A percentile compares a stretch with the other conserved stretches of the same genome.
phyloP scores from a whole-genome alignment of 2,888 invertebrate genomes.

The Catotricha subobsoleta region DNA sequence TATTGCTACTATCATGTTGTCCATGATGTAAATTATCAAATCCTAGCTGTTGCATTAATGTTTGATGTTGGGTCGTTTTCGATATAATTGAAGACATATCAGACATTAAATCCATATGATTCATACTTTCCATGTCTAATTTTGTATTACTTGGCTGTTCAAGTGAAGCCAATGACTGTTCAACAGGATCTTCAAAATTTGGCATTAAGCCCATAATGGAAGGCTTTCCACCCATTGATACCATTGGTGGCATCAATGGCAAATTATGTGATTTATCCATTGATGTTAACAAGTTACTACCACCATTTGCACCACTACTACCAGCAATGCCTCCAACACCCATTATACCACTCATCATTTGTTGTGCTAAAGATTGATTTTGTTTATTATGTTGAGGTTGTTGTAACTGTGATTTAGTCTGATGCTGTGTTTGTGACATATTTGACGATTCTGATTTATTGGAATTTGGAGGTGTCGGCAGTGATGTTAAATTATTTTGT shows the following conservation, averaged over 20 bases:
- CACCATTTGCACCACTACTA: constrained; percentile 8
- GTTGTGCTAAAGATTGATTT: constrained; percentile 2
- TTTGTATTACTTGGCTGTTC: constrained; percentile 30
- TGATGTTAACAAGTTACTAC: constrained; percentile 11
- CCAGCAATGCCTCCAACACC: constrained; percentile 10
- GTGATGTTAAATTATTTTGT: no score
- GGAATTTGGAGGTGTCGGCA: neutral
- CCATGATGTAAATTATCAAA: constrained; percentile 4
- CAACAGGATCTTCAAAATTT: constrained; percentile 46
- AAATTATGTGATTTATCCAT: constrained; percentile 2
- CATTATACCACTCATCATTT: constrained; percentile 8
- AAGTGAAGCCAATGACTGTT: constrained; percentile 49
- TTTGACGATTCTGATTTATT: neutral
- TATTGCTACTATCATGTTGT: constrained; percentile 1
- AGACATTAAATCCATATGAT: constrained; percentile 31
- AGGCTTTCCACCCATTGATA: constrained; percentile 11
- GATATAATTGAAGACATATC: constrained; percentile 22
- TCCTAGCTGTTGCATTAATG: constrained; percentile 17
- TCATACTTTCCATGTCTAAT: constrained; percentile 30
- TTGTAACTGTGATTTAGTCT: constrained; percentile 3
- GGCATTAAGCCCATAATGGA: constrained; percentile 3
- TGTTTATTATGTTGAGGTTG: constrained; percentile 1
- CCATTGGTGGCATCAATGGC: constrained; percentile 8
- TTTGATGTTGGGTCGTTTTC: constrained; percentile 12
- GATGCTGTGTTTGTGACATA: neutral